Conservation (phyloP, 2,888 invertebrate genomes). For the Homarus gammarus region DNA sequence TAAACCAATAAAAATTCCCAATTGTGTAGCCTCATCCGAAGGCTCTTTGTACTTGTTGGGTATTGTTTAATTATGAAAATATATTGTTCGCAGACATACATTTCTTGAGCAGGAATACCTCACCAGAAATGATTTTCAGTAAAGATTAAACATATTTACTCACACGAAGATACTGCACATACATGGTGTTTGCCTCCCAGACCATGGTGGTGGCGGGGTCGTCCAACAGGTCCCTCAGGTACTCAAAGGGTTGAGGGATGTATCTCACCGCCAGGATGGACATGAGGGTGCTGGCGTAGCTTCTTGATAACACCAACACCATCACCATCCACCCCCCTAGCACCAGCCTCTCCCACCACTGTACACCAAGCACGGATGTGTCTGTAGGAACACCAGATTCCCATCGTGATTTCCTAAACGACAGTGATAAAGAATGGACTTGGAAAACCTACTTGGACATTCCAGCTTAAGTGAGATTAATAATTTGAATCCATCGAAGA, state of each 20-base stretch:
- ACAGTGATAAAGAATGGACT: too few species aligned
- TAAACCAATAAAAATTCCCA: too few species aligned
- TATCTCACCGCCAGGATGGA: slow-evolving; percentile 65
- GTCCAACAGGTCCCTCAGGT: slow-evolving; percentile 45
- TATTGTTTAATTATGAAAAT: too few species aligned
- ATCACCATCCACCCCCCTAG: slow-evolving; percentile 55
- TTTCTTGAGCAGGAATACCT: too few species aligned
- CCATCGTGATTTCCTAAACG: background rate
- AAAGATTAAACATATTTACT: too few species aligned
- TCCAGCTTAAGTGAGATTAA: too few species aligned
- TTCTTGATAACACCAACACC: slow-evolving; percentile 44
- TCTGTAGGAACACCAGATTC: background rate
- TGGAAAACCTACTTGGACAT: too few species aligned
- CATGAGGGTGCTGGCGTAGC: slow-evolving; percentile 58
- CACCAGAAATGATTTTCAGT: too few species aligned
- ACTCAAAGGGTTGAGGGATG: slow-evolving; percentile 48
- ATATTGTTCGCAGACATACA: too few species aligned
- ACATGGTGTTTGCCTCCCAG: slow-evolving; percentile 39
- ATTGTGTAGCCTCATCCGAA: too few species aligned
- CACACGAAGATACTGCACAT: slow-evolving; percentile 35
- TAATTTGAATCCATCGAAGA: too few species aligned
- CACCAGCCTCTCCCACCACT: slow-evolving; percentile 41
- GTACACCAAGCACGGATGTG: background rate
- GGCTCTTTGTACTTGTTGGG: too few species aligned
- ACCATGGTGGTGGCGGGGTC: slow-evolving; percentile 20